Evolutionary conservation across 2,797 vertebrate species (phyloP).

Genomic region (Hybognathus amarus): DNA sequence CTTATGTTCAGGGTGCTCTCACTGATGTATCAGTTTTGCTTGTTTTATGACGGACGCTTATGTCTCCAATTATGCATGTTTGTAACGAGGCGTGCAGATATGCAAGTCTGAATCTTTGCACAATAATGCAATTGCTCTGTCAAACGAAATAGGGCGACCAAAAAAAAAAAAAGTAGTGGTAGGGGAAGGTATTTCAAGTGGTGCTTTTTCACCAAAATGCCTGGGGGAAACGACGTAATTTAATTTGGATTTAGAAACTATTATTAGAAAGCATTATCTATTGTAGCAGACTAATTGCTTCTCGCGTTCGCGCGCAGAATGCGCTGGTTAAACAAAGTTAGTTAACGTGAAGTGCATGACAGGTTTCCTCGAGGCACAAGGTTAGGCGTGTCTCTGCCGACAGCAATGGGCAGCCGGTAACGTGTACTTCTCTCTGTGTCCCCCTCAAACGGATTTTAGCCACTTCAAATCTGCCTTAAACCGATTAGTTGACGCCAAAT

Average conservation of each 20-base stretch:
- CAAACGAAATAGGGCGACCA: slow-evolving; percentile 6
- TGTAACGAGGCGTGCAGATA: slow-evolving; percentile 16
- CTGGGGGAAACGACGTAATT: slow-evolving; percentile 74
- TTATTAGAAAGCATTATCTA: slow-evolving; percentile 79
- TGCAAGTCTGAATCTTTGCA: background rate
- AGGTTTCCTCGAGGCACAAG: slow-evolving; percentile 73
- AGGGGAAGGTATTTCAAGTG: slow-evolving; percentile 63
- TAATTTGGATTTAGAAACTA: slow-evolving; percentile 78
- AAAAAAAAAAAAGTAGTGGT: background rate
- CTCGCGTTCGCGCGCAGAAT: slow-evolving; percentile 58
- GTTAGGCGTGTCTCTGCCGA: slow-evolving; percentile 68
- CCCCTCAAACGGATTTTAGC: slow-evolving; percentile 76
- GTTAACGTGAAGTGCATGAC: slow-evolving; percentile 72
- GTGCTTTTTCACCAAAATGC: slow-evolving; percentile 71
- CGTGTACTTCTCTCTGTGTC: slow-evolving; percentile 70
- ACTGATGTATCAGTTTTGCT: slow-evolving; percentile 28
- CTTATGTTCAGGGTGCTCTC: slow-evolving; percentile 41
- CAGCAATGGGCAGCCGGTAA: slow-evolving; percentile 58
- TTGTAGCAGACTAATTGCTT: slow-evolving; percentile 77
- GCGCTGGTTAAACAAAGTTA: slow-evolving; percentile 73
- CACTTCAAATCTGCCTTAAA: slow-evolving; percentile 83
- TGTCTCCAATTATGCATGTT: slow-evolving; percentile 20
- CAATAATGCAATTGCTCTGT: slow-evolving; percentile 11
- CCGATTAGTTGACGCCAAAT: slow-evolving; percentile 85
- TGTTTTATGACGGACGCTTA: slow-evolving; percentile 11